Evolutionary conservation across 2,888 invertebrate species (phyloP), one percentile per base, ranked within the genome.

Genomic region (Steinernema carpocapsae): DNA sequence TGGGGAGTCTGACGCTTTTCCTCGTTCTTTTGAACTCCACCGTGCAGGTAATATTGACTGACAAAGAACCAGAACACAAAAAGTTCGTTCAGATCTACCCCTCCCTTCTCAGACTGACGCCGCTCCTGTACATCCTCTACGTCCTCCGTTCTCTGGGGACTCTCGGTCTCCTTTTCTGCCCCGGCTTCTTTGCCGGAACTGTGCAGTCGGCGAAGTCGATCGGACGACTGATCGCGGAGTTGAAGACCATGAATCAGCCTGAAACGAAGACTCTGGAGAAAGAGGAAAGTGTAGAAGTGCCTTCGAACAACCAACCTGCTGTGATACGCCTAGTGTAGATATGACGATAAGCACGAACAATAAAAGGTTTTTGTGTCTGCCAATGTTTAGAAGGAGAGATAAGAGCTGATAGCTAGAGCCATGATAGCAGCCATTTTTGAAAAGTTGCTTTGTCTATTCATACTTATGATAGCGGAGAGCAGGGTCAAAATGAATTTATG

Each of bases 101-200:
- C 2, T 2, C 26, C 32, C 64, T 37, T 6, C 64, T 64, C 29
- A 12, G 32, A 14, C 48, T n/a, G n/a, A 64, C 29, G 64, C 32
- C 29, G 7, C 17, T 26, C 32, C 17, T 64, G 32, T 64, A 64
- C 32, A 32, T 32, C 22, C 17, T 64, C 37, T 64, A 64, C 32
- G 37, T 64, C 1, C 4, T 64, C 17, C 29, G 64, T 12, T 32
- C 64, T 32, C 32, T 64, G 32, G 37, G 29, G 17, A 26, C 64
- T 17, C 64, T 64, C 26, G 64, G 64, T 10, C 64, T 64, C 2
- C 64, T 64, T 6, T 64, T 64, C 32, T 26, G 29, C n/a, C 64
- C 64, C 24, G 64, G 64, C 37, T 64, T 64, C 37, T 64, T 64
- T 32, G 29, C 64, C 14, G 64, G 64, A 3, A 64, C 64, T 10